Conservation (phyloP, 2,888 invertebrate species). For the Sisyra nigra region DNA sequence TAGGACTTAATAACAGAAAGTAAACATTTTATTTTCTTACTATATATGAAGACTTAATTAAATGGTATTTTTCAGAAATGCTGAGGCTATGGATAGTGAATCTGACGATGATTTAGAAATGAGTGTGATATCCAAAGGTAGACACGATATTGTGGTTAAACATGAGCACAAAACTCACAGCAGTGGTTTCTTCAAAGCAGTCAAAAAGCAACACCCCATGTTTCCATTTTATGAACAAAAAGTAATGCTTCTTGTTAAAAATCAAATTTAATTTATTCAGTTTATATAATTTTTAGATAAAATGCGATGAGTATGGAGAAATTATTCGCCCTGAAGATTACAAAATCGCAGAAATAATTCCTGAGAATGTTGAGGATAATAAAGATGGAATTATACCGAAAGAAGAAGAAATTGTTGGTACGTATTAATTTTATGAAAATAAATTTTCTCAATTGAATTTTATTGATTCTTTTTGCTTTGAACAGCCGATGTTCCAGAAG, state of each 20-base stretch:
- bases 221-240: constrained; percentile 90
- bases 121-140: constrained; percentile 59
- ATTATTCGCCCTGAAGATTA: constrained; percentile 87
- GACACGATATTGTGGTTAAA: constrained; percentile 80
- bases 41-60: constrained; percentile 21
- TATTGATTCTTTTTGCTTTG: constrained; percentile 6
- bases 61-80: constrained; percentile 33
- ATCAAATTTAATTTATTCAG: neutral
- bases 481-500: constrained; percentile 40
- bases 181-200: constrained; percentile 71
- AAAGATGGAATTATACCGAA: constrained; percentile 49
- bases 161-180: constrained; percentile 43
- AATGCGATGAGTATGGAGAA: constrained; percentile 94
- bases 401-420: constrained; percentile 37
- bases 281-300: constrained; percentile 27
- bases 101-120: constrained; percentile 74
- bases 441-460: neutral
- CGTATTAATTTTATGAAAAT: constrained; percentile 26
- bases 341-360: constrained; percentile 55
- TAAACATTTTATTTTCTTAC: constrained; percentile 14
- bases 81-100: constrained; percentile 59
- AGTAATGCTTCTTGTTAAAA: constrained; percentile 8
- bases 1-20: constrained; percentile 23
- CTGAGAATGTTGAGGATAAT: constrained; percentile 50
- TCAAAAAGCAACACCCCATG: constrained; percentile 90